Evolutionary conservation across 2,113 vertebrate genomes (phyloP), one percentile per base, ranked within the genome.

Genomic region (Coturnix japonica): DNA sequence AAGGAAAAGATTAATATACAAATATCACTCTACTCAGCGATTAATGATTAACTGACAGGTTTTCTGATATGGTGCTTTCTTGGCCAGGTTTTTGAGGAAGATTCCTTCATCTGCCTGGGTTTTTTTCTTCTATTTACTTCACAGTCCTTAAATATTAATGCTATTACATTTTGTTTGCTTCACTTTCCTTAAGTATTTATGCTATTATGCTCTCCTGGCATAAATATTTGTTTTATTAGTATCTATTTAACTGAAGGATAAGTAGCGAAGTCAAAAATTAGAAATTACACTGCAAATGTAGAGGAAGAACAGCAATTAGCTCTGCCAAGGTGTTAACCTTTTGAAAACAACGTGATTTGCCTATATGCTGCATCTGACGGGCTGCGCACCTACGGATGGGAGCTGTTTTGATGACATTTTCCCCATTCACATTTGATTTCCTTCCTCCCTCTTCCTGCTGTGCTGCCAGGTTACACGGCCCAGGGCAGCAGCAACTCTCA

Each of bases 141-240:
- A 14, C 44, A 69, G 44, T 49, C 54, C 44, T 87, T 64, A 60
- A 87, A 79, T 85, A 93, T 81, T 95, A 72, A 89, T n/a, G 20
- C 14, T 1, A 35, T 41, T 60, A 53, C 41, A 54, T 65, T 89
- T 87, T 75, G 51, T 86, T 92, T 93, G 30, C 71, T 89, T 69
- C n/a, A 31, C 63, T 85, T 79, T 65, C 47, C 54, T 13, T 88
- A 90, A 89, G 91, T 85, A 88, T 33, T 90, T 81, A 69, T 53
- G 21, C 41, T 10, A 11, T 39, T 44, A 12, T 3, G 19, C 33
- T 94, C 85, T 65, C 31, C 19, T 4, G 4, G 15, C 19, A n/a
- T 81, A 93, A 94, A 87, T 88, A 85, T 95, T 91, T 94, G 80
- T 78, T 91, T 91, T 87, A 78, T 75, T 92, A 79, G 93, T 87